Evolutionary conservation across 2,797 vertebrate genomes (phyloP).

Genomic region (Pangasius mekongensis): DNA sequence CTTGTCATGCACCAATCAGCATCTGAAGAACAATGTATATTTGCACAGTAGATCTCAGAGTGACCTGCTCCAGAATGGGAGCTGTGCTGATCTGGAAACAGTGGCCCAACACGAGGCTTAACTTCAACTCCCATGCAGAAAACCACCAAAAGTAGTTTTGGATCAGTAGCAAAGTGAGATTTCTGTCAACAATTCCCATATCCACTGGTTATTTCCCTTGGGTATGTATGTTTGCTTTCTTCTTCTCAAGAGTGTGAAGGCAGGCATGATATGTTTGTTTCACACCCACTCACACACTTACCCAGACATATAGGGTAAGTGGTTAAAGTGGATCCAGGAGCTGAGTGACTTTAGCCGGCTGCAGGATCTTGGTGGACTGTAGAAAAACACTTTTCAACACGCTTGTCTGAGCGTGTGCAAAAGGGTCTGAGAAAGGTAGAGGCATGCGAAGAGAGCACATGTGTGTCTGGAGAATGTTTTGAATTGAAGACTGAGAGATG

Average conservation of each 20-base stretch:
- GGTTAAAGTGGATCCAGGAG: constrained; percentile 69
- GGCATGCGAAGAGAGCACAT: constrained; percentile 1
- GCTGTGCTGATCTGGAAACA: constrained; percentile 1
- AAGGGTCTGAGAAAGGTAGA: constrained; percentile 31
- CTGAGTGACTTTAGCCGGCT: constrained; percentile 75
- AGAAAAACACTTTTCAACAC: constrained; percentile 72
- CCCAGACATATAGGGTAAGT: constrained; percentile 47
- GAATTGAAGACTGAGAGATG: constrained; percentile 63
- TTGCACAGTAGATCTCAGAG: constrained; percentile 2
- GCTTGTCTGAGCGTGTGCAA: constrained; percentile 27
- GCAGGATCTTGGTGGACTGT: constrained; percentile 68
- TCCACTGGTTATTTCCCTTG: constrained; percentile 26
- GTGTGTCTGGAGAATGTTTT: constrained; percentile 61
- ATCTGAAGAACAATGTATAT: constrained; percentile 24
- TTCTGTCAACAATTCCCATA: constrained; percentile 33
- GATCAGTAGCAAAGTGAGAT: constrained; percentile 24
- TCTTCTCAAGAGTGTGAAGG: constrained; percentile 34
- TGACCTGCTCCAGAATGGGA: constrained; percentile 4
- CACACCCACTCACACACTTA: constrained; percentile 47
- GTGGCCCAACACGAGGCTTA: not conserved
- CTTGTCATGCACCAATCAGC: not conserved
- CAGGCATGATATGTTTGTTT: constrained; percentile 29
- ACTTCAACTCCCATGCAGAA: constrained; percentile 4
- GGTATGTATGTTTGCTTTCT: constrained; percentile 39
- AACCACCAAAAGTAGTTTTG: constrained; percentile 13